These are phyloP conservation scores for Bufo bufo DNA, from an alignment of 2,113 vertebrate species.

Conservation along the genomic window DNA sequence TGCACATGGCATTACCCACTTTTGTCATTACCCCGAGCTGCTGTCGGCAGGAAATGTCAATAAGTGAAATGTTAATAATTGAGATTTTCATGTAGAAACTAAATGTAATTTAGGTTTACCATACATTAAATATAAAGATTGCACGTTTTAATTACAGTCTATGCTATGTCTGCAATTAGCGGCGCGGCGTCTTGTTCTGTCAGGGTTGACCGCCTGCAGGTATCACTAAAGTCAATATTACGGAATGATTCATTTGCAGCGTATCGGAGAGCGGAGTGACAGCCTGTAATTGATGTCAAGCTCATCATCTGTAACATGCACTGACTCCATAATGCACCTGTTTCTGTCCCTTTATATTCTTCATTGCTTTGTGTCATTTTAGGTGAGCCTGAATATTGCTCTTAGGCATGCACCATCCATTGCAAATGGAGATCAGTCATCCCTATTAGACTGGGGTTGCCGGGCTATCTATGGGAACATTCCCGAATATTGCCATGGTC, in stretches of 20 bases:
- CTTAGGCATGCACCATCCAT: background rate
- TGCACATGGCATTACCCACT: background rate
- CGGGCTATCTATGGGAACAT: too few relatives aligned
- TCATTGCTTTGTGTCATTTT: background rate
- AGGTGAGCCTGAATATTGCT: background rate
- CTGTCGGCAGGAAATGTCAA: conserved; percentile 5
- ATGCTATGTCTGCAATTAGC: background rate
- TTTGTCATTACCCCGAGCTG: background rate
- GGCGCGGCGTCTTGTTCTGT: background rate
- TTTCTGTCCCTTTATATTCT: background rate
- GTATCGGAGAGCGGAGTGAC: background rate
- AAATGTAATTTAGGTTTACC: background rate
- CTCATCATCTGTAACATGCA: conserved; percentile 6
- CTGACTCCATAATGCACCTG: background rate
- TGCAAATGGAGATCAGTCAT: background rate
- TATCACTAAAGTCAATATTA: background rate
- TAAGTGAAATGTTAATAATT: conserved; percentile 3
- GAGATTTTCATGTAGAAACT: background rate
- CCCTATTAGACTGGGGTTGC: background rate
- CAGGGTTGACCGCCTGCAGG: conserved; percentile 3
- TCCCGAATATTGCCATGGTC: background rate
- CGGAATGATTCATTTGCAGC: background rate
- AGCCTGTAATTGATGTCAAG: background rate
- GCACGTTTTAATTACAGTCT: conserved; percentile 17
- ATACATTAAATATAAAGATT: conserved; percentile 7